A percentile compares a stretch with the other conserved stretches of the same genome.
Evolutionary conservation across 2,888 invertebrate genomes (phyloP).

Genomic region (Blastobasis adustella): DNA sequence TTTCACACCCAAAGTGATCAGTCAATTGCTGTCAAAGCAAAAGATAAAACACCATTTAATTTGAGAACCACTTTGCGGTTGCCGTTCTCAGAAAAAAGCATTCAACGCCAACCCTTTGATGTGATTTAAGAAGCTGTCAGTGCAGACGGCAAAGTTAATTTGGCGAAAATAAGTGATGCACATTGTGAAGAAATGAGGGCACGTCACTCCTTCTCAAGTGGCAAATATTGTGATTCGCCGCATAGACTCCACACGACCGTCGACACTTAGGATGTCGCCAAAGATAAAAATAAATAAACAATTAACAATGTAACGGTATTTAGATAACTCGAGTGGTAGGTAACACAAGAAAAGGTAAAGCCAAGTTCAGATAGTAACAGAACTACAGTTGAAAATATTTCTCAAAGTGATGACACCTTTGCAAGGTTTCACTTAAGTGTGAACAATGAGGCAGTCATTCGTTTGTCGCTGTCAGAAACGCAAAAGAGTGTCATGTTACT

Average conservation of each 20-base stretch:
- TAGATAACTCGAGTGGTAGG: constrained; percentile 14
- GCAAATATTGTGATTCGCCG: constrained; percentile 30
- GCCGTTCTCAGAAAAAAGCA: constrained; percentile 1
- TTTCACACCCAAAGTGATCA: constrained; percentile 30
- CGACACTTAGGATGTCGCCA: constrained; percentile 32
- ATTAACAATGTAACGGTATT: constrained; percentile 22
- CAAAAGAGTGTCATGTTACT: too few species aligned
- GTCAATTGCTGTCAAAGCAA: constrained; percentile 36
- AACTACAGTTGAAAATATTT: background rate
- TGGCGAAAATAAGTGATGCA: constrained; percentile 3
- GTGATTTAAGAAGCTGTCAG: constrained; percentile 6
- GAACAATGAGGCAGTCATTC: too few species aligned
- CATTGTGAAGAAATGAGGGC: constrained; percentile 3
- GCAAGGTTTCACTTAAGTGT: too few species aligned
- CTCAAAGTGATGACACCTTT: background rate
- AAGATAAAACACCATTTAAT: constrained; percentile 41
- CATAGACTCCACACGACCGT: constrained; percentile 23
- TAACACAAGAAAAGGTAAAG: background rate
- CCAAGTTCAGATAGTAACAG: background rate
- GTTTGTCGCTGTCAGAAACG: too few species aligned
- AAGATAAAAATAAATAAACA: constrained; percentile 26
- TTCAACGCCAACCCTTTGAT: background rate
- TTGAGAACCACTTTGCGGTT: constrained; percentile 20
- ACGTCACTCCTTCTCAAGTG: constrained; percentile 20
- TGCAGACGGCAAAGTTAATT: constrained; percentile 8